These are phyloP conservation scores for Pleuronectes platessa DNA, from an alignment of 2,113 vertebrate genomes.

Conservation along the genomic window DNA sequence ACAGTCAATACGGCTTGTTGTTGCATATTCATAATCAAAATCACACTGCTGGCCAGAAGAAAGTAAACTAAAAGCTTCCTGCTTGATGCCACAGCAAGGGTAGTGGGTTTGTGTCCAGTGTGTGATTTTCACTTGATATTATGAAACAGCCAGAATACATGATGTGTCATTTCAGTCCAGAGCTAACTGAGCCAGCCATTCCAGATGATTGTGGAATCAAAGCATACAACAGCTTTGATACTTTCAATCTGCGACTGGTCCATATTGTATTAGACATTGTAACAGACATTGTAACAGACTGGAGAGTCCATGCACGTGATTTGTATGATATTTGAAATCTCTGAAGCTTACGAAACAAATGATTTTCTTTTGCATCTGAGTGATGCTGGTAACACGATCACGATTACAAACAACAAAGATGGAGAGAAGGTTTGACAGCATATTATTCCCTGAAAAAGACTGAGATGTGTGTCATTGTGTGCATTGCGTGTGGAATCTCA, in stretches of 20 bases:
- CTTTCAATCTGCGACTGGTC: constrained; percentile 29
- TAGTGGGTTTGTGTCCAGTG: constrained; percentile 22
- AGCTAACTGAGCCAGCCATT: constrained; percentile 27
- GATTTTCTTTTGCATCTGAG: constrained; percentile 18
- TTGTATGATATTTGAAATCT: constrained; percentile 15
- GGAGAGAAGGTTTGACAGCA: constrained; percentile 60
- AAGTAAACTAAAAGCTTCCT: constrained; percentile 36
- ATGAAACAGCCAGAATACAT: neutral
- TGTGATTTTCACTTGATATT: constrained; percentile 24
- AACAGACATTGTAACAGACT: constrained; percentile 29
- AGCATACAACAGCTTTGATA: constrained; percentile 24
- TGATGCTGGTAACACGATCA: constrained; percentile 46
- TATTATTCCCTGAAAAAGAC: constrained; percentile 79
- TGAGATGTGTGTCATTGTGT: constrained; percentile 28
- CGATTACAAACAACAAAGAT: constrained; percentile 67
- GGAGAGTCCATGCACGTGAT: constrained; percentile 20
- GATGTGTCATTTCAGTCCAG: constrained; percentile 25
- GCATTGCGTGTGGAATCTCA: constrained; percentile 16
- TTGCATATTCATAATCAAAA: constrained; percentile 50
- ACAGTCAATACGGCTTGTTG: constrained; percentile 39
- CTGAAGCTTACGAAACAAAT: constrained; percentile 15
- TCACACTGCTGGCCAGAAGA: constrained; percentile 63
- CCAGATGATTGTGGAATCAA: constrained; percentile 27
- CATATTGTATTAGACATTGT: constrained; percentile 30
- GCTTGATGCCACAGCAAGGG: constrained; percentile 33